A percentile compares a stretch with the other conserved stretches of the same genome.
Conservation (phyloP, 2,888 invertebrate genomes). For the Cephalotes varians region DNA sequence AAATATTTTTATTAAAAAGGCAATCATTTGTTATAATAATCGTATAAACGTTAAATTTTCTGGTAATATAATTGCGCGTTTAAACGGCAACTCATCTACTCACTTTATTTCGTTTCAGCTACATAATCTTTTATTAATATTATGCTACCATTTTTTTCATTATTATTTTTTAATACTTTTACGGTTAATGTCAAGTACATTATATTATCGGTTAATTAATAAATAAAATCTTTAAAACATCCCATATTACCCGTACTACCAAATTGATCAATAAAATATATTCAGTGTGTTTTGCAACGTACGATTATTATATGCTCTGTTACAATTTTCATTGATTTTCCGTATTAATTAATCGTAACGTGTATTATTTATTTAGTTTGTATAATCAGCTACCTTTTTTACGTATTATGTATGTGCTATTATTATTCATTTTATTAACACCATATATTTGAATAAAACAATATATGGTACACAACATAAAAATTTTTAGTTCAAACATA, state of each 20-base stretch:
- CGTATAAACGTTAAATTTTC: slow-evolving; percentile 28
- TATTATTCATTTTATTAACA: neutral
- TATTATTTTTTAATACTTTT: slow-evolving; percentile 26
- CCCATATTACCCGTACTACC: neutral
- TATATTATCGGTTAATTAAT: slow-evolving; percentile 19
- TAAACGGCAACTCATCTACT: slow-evolving; percentile 25
- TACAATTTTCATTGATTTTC: slow-evolving; percentile 12
- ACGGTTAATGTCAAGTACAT: neutral
- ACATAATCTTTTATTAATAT: slow-evolving; percentile 33
- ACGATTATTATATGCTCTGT: neutral
- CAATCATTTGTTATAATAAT: neutral
- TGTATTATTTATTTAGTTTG: neutral
- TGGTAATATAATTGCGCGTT: neutral
- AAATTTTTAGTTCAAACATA: neutral
- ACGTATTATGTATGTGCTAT: neutral
- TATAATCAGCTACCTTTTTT: neutral
- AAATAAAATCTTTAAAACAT: slow-evolving; percentile 13
- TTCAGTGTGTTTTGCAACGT: neutral
- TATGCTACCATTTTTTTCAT: slow-evolving; percentile 20
- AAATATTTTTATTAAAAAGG: slow-evolving; percentile 16
- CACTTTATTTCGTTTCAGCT: slow-evolving; percentile 10
- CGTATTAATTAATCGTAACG: slow-evolving; percentile 1
- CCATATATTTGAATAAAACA: too few relatives aligned
- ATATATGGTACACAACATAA: too few relatives aligned
- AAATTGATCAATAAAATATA: neutral